A percentile compares a stretch with the other conserved stretches of the same genome.
Conservation (phyloP, 2,113 vertebrate species). For the Toxostoma redivivum region DNA sequence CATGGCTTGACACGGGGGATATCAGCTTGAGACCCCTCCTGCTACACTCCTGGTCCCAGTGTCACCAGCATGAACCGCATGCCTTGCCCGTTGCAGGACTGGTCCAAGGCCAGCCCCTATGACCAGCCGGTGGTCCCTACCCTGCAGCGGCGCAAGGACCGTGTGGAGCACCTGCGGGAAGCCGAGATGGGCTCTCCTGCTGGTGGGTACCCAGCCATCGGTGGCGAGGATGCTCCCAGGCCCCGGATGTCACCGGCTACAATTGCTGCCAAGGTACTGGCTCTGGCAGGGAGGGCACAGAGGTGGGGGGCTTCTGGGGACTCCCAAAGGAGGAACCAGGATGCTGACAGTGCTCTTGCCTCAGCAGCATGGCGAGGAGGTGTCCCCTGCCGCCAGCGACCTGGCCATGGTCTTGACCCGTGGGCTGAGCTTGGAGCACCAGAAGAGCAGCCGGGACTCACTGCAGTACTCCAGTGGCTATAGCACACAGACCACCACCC, state of each 20-base stretch:
- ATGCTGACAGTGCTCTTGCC: not conserved
- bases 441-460: conserved; percentile 95
- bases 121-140: conserved; percentile 81
- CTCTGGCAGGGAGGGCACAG: fast-evolving
- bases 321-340: not conserved
- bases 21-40: not conserved
- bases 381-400: conserved; percentile 91
- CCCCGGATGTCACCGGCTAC: conserved; percentile 83
- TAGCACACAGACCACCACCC: conserved; percentile 95
- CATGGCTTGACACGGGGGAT: fast-evolving
- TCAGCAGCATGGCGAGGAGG: conserved; percentile 87
- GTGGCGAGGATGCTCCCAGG: conserved; percentile 76
- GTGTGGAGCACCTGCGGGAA: conserved; percentile 84
- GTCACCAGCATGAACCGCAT: not conserved
- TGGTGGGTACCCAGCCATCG: conserved; percentile 51
- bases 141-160: conserved; percentile 90
- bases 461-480: conserved; percentile 96
- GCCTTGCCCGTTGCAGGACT: conserved; percentile 78
- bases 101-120: conserved; percentile 88
- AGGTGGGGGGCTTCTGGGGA: not conserved
- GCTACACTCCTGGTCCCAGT: fast-evolving
- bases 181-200: conserved; percentile 69
- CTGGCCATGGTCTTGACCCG: conserved; percentile 94
- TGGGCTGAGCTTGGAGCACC: conserved; percentile 91
- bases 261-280: conserved; percentile 85